Evolutionary conservation across 2,888 invertebrate species (phyloP), one percentile per base, ranked within the genome.

Genomic region (Linhomoeus sp.): DNA sequence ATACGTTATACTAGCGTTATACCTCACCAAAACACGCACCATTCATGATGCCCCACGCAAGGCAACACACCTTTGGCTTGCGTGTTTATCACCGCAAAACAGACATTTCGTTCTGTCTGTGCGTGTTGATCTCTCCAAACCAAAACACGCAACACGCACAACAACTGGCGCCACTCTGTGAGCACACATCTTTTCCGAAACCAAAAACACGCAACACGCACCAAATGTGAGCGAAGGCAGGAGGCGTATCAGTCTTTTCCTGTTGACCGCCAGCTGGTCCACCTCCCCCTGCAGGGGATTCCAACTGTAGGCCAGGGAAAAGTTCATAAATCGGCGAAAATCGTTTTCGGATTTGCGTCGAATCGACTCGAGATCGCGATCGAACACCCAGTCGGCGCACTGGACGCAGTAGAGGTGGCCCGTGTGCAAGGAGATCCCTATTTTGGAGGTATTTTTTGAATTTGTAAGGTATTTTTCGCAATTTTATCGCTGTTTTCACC

Each of bases 331-430:
- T 84, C 77, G 45, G 77, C 76, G 48, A 77, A 69, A 45, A 85
- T 67, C 2, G 82, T 75, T 58, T 55, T 80, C 77, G 3, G 81
- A 75, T 60, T 86, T 86, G 20, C 52, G 29, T 19, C 57, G 50
- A 14, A 46, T 22, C 25, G 43, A 39, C 40, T 57, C 57, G 25
- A 53, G 29, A 20, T 50, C 46, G 17, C 53, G 43, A 40, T 86
- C 84, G 68, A 88, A 90, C 44, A 88, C 79, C 66, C 86, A 92
- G 67, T 92, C 90, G 51, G 78, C 77, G 66, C 94, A 94, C 59
- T 77, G 76, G 62, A 79, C 78, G 67, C 94, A 94, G 67, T 79
- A 80, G 14, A 92, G 38, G 24, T 59, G 51, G 12, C 58, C 59
- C 23, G 49, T 49, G 19, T 49, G 42, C 3, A 54, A 48, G 25